phyloP scores from a whole-genome alignment of 2,797 vertebrate species.

The Sylvia borin region DNA sequence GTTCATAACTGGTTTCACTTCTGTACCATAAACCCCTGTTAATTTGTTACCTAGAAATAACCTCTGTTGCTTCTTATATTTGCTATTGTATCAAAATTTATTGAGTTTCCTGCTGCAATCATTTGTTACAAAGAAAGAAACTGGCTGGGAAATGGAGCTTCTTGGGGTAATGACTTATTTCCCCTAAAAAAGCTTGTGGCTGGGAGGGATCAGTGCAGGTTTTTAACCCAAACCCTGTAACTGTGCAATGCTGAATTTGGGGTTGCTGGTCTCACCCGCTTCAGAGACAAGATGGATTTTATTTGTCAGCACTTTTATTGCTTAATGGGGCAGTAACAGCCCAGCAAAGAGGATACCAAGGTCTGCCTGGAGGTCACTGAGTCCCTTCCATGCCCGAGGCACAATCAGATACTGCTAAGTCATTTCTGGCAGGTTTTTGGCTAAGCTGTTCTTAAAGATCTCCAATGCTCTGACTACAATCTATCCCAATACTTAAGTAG shows the following conservation, averaged over 20 bases:
- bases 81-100: not conserved
- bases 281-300: not conserved
- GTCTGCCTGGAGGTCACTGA: not conserved
- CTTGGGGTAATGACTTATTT: not conserved
- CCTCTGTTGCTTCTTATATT: not conserved
- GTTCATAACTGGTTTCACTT: not conserved
- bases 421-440: slow-evolving; percentile 9
- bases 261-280: not conserved
- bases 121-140: not conserved
- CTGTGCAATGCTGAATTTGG: not conserved
- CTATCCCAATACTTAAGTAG: not conserved
- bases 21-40: not conserved
- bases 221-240: not conserved
- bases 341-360: not conserved
- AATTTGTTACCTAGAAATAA: not conserved
- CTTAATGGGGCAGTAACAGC: not conserved
- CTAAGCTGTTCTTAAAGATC: not conserved
- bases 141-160: not conserved
- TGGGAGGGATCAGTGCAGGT: not conserved
- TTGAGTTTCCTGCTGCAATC: not conserved
- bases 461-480: not conserved
- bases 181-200: not conserved
- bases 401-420: not conserved
- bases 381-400: not conserved
- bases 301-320: not conserved